Evolutionary conservation across 2,113 vertebrate genomes (phyloP), one percentile per base, ranked within the genome.

Genomic region (Colinus virginianus): DNA sequence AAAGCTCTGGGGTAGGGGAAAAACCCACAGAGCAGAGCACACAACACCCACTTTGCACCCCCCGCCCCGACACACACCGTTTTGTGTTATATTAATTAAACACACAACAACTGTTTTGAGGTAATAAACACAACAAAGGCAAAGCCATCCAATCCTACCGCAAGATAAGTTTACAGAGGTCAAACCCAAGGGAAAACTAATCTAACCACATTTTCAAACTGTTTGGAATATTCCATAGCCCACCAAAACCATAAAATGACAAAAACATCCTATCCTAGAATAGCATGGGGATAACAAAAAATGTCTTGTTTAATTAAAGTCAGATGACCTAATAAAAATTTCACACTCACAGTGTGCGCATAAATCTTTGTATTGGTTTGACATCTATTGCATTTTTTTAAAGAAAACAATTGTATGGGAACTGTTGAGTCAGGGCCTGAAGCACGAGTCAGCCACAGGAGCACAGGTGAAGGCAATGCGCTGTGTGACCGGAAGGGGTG

Each of bases 261-360:
- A 95, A 95, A 95, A 95, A 95, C 94, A 95, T 93, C 92, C 92
- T 88, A 95, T 78, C 82, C 87, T 88, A 94, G 87, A 96, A 94
- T 94, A 96, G 94, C 76, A 94, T 2, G 30, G 77, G 84, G 91
- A 43, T 84, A 90, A 61, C 46, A 90, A 81, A 86, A 93, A 81
- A 26, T 4, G 51, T 22, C 89, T 61, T 11, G 11, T 59, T 93
- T 95, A 94, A 96, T 96, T 91, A 87, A 89, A 96, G 72, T 76
- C 91, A 96, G 94, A 96, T 83, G 85, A 83, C 69, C 80, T 87
- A 75, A 90, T 90, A 80, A 90, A 84, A 85, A 78, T 34, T 90
- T 95, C 72, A 94, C 93, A 83, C 77, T 79, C 38, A 2, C 67
- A 77, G 45, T 17, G 34, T 62, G 22, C 22, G 7, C 62, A 34